Conservation (phyloP, 1,140 invertebrate species). For the Bombus waltoni region DNA sequence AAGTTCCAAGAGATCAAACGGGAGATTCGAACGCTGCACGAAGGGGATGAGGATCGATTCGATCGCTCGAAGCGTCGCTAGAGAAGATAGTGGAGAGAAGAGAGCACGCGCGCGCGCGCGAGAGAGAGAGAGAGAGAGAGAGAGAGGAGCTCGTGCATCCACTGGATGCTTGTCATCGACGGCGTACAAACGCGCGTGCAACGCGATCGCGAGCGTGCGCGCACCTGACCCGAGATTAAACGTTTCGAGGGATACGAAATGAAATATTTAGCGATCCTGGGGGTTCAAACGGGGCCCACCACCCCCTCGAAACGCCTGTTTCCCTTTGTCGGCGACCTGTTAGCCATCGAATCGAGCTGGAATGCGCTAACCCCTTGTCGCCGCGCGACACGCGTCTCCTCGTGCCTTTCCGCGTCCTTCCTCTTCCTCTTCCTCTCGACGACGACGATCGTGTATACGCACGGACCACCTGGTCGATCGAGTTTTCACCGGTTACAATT, state of each 20-base stretch:
- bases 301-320: not conserved
- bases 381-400: constrained; percentile 39
- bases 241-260: constrained; percentile 77
- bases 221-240: constrained; percentile 80
- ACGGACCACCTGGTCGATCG: not conserved
- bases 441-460: not conserved
- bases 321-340: constrained; percentile 65
- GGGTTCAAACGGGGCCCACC: constrained; percentile 54
- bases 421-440: not conserved
- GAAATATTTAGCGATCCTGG: constrained; percentile 79
- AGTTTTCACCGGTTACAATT: not conserved
- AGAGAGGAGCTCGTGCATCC: not conserved
- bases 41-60: not conserved
- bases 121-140: not conserved
- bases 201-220: constrained; percentile 37
- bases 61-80: not conserved
- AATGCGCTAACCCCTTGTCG: constrained; percentile 67
- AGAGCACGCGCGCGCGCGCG: no score
- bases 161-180: not conserved
- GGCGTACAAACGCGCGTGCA: constrained; percentile 45
- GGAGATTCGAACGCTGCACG: not conserved
- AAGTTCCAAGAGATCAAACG: not conserved
- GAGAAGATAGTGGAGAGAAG: not conserved
- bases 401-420: not conserved
- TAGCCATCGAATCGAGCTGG: constrained; percentile 61